These are phyloP conservation scores for Hypotaenidia okinawae DNA, from an alignment of 2,797 vertebrate genomes.

Conservation along the genomic window DNA sequence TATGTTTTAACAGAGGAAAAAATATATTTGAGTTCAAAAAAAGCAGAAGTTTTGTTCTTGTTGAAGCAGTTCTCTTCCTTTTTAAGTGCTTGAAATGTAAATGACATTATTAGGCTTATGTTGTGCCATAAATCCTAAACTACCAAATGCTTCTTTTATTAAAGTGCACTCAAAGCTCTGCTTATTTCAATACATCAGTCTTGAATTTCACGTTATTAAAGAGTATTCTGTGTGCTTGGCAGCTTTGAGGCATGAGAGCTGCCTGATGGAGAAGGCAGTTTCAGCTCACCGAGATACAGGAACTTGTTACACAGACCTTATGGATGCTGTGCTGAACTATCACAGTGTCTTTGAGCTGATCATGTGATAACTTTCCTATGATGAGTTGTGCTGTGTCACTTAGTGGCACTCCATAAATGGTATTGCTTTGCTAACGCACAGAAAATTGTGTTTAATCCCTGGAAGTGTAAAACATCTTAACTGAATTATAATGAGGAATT, in stretches of 20 bases:
- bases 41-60: neutral
- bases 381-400: neutral
- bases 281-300: slow-evolving; percentile 5
- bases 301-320: neutral
- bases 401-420: neutral
- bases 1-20: neutral
- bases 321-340: neutral
- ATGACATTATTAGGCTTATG: neutral
- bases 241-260: neutral
- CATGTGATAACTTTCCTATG: neutral
- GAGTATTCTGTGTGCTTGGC: neutral
- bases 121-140: neutral
- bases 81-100: neutral
- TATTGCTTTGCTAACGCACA: slow-evolving; percentile 8
- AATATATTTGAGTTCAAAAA: neutral
- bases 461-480: slow-evolving; percentile 2
- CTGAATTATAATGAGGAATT: slow-evolving; percentile 15
- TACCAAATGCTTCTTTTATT: neutral
- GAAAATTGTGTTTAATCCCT: slow-evolving; percentile 40
- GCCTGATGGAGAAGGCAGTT: neutral
- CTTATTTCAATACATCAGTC: neutral
- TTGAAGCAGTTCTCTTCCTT: neutral
- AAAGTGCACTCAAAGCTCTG: neutral
- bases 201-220: neutral
- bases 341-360: slow-evolving; percentile 7